Evolutionary conservation across 2,797 vertebrate genomes (phyloP), one percentile per base, ranked within the genome.

Genomic region (Hemibagrus guttatus): DNA sequence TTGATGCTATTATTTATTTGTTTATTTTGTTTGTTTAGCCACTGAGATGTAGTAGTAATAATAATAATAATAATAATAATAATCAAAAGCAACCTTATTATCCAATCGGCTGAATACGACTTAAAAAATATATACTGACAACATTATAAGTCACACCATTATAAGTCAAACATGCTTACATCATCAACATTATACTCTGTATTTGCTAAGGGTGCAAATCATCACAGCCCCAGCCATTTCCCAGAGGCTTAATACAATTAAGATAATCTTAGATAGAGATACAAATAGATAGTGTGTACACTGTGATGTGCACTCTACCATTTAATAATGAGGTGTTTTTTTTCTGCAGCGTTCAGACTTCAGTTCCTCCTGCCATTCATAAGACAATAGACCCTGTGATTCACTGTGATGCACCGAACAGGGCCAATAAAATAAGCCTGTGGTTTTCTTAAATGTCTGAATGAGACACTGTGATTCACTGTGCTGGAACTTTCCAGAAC

Each of bases 381-480:
- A 78, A 78, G 75, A 78, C 75, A 78, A 78, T 56, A 58, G 75
- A 39, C 75, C 11, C 17, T 58, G 54, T 78, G 75, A 78, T 21
- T 78, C 75, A 78, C 2, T 35, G 28, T 58, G 54, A 78, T 78
- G 54, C 52, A 58, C 75, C 54, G 11, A 61, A 80, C 58, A 42
- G 21, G 78, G 28, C 52, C 54, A 61, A 26, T 16, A 61, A 80
- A 42, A 61, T 61, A 80, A 80, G 78, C 56, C 78, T 80, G 78
- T 42, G 82, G 35, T 54, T 83, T 69, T 42, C 7, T 56, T 58
- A 54, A 58, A 83, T 26, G 82, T 58, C 78, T 80, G 58, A 80
- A 42, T 42, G 31, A 58, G 78, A 61, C 78, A 26, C 56, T 80
- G 31, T 80, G 78, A 80, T 61, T 80, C 56, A 80, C 78, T n/a